Base-by-base conservation (phyloP, 1,140 invertebrate genomes). In the Trichoplusia ni region DNA sequence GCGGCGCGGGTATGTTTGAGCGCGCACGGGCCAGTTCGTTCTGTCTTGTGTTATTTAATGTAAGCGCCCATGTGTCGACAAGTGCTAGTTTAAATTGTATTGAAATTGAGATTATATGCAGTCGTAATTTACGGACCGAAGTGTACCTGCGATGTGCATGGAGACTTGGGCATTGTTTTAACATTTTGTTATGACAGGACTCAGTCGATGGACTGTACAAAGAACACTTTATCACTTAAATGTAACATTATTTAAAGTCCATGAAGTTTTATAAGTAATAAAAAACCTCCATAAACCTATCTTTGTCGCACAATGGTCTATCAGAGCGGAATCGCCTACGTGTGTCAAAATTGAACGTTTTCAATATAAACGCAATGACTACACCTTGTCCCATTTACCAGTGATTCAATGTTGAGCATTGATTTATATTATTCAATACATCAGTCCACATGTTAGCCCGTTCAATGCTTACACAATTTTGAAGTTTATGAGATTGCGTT, bases 321-420 rank as follows among this genome's bases (percentile, higher is more conserved):
- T 80, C 80, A 75, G 64, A 75, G 56, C 27, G 46, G 46, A 31
- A 51, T 64, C 49, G 59, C 64, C 64, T 64, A 60, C 54, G 44
- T 69, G 44, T 65, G 67, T 77, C 70, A 69, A 71, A 79, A 70
- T 61, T 23, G 33, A 62, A 59, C 59, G 69, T 69, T 73, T 74
- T 70, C 56, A 68, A 81, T 73, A 73, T 29, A 29, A 42, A 21
- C 1, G 38, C 4, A 19, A 33, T 21, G 23, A n/a, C 23, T 31
- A 42, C 68, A 70, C 75, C 79, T 82, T 82, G 77, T 75, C 62
- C 77, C 47, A 73, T 79, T 66, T 73, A 64, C 35, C 37, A 29
- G 33, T 44, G 40, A 74, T 44, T 68, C 73, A 68, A 63, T 64
- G 54, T 64, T 60, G 54, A 58, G 42, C 35, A 63, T 66, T 67